Evolutionary conservation across 2,888 invertebrate genomes (phyloP), one percentile per base, ranked within the genome.

Genomic region (Eupithecia tripunctaria): DNA sequence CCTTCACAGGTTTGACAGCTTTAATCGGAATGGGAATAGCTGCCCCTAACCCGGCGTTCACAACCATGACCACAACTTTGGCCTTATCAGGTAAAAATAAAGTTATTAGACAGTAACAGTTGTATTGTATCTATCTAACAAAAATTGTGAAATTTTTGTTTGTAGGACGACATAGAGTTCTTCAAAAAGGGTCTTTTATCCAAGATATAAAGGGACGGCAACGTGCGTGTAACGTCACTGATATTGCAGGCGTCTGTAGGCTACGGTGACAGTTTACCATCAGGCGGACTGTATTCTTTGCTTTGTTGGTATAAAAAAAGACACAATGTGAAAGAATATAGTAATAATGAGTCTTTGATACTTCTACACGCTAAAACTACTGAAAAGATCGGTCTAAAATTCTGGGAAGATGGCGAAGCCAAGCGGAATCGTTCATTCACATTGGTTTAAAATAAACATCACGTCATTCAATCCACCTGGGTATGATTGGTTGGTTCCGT

Each of bases 1-100:
- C n/a, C 43, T 41, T 27, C 41, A 7, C 82, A 94, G 97, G 97
- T 74, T 89, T 98, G 82, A 96, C 97, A 29, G 93, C 95, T 68
- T 85, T 97, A 73, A 92, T 97, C 71, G 96, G 96, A 7, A 90
- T 97, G 43, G 97, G 97, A 56, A 94, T 96, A 72, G 95, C 95
- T 0, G 97, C 98, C n/a, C 98, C 98, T 0, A 97, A 97, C 87
- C 95, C 97, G 21, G 96, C 97, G 38, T 98, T 98, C 85, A 97
- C 98, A 0, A 96, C 97, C 1, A 98, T 98, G 98, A 96, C 97
- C 59, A 97, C 98, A 0, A 98, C 97, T 0, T 96, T 98, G 79
- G 97, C 97, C 43, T 90, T 98, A 77, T 96, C 98, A 79, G 97
- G 97, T 87, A 96, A 63, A 15, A 62, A 60, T 8, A 36, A 36